Evolutionary conservation across 2,888 invertebrate species (phyloP).

Genomic region (Zonitis immaculata): DNA sequence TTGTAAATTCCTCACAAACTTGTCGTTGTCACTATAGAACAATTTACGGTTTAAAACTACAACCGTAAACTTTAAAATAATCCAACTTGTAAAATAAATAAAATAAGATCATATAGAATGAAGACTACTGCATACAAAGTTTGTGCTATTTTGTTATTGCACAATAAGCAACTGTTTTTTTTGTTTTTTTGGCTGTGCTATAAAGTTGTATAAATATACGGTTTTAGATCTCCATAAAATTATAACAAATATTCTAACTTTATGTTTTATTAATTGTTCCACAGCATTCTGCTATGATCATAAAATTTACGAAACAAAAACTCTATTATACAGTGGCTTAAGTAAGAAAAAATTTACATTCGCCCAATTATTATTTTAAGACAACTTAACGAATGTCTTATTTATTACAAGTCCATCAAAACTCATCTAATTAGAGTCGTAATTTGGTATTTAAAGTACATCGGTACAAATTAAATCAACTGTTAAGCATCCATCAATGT

Average conservation of each 20-base stretch:
- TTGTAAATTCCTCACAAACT: not conserved
- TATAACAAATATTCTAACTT: not conserved
- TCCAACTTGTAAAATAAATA: not conserved
- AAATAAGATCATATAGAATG: not conserved
- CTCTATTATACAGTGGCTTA: not conserved
- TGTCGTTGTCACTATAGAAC: not conserved
- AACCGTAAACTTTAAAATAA: not conserved
- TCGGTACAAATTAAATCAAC: slow-evolving; percentile 24
- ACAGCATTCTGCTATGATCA: not conserved
- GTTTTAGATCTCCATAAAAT: not conserved
- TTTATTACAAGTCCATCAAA: not conserved
- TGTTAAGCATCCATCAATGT: slow-evolving; percentile 29
- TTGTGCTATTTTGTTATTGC: too few relatives aligned
- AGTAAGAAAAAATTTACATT: too few relatives aligned
- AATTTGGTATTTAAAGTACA: slow-evolving; percentile 21
- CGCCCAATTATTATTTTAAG: too few relatives aligned
- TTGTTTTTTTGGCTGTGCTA: too few relatives aligned
- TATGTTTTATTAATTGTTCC: not conserved
- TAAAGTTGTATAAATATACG: not conserved
- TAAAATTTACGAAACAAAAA: not conserved
- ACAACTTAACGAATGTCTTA: too few relatives aligned
- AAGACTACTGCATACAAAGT: too few relatives aligned
- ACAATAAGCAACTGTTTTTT: too few relatives aligned
- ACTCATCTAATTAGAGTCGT: slow-evolving; percentile 1
- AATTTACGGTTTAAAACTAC: not conserved